Base-by-base conservation (phyloP, 2,113 vertebrate species). In the Paralichthys olivaceus region DNA sequence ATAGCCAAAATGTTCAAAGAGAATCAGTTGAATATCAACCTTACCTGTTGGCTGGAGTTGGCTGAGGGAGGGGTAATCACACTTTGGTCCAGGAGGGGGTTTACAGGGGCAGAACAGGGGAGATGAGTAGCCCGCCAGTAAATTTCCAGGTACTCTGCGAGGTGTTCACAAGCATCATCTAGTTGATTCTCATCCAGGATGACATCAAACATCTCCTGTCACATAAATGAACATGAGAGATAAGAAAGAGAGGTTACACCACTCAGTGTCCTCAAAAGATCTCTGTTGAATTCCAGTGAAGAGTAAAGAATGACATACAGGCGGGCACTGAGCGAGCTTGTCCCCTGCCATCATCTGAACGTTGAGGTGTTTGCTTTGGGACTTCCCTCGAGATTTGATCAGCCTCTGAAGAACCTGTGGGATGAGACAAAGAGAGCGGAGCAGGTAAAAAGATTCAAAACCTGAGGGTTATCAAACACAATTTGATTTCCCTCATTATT, bases 301-400 rank as follows among this genome's bases (percentile, higher is more conserved):
- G 19, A 20, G 19, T 17, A 49, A 49, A 17, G 14, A 17, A 22
- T 25, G 51, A 87, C 96, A 88, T 92, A 99, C 97, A 6, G 96
- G 96, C 14, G 97, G 97, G 82, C 97, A 99, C 92, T 98, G 97
- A 66, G 96, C 96, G 61, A 99, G 93, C 77, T 98, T 99, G 88
- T 99, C 97, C 0, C 97, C 97, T 0, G 97, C 97, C 96, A 99
- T 97, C 96, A 99, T 97, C 91, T 99, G 97, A 67, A 99, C 97
- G 0, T 98, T 99, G 69, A 98, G 96, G 76, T 98, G 97, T 91
- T 99, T 99, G 94, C 96, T 96, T 87, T 98, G 97, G 0, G 97
- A 98, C 89, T 99, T 99, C 29, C 97, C 97, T 4, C 97, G 94
- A 84, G 97, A 98, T 72, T 98, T 98, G 87, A 98, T 96, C 81